Evolutionary conservation across 2,888 invertebrate species (phyloP), one percentile per base, ranked within the genome.

Genomic region (Molanna angustata): DNA sequence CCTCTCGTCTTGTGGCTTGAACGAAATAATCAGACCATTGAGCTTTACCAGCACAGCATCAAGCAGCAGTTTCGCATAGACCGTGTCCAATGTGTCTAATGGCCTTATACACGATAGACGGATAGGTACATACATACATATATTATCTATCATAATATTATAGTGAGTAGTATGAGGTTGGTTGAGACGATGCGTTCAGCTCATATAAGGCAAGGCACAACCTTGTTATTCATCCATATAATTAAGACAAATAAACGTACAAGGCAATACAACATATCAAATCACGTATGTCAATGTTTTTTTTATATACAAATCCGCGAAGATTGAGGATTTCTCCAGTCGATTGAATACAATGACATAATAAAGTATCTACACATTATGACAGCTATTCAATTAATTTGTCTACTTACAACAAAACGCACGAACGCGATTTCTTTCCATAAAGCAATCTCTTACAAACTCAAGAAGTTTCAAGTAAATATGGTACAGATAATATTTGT

Each of bases 181-280:
- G 27, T 27, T 11, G 40, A 50, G 50, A 50, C 44, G 50, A 50
- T 43, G 50, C 43, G 35, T 50, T 50, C 16, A 35, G 27, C 33
- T 22, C 43, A 31, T 22, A 17, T 44, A 50, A 32, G 49, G 49
- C 16, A 14, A 42, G 42, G 37, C 18, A 22, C 19, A 44, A 35
- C 50, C 50, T 50, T 44, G 44, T 43, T 43, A 42, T 22, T 35
- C 43, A 44, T 22, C 33, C 35, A 43, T 27, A 22, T 7, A 27
- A 50, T 43, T 17, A 41, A 20, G 18, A 22, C 43, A 50, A 19
- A 37, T 43, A 13, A 18, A 50, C 43, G 9, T 27, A 37, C 50
- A 50, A 43, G 50, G 50, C 35, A 37, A 50, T 20, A 14, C 41
- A 21, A 41, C 41, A 41, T 41, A 41, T 21, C 41, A 13, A 41